A percentile compares a stretch with the other conserved stretches of the same genome.
Conservation (phyloP, 2,113 vertebrate genomes). For the Hoplias malabaricus region DNA sequence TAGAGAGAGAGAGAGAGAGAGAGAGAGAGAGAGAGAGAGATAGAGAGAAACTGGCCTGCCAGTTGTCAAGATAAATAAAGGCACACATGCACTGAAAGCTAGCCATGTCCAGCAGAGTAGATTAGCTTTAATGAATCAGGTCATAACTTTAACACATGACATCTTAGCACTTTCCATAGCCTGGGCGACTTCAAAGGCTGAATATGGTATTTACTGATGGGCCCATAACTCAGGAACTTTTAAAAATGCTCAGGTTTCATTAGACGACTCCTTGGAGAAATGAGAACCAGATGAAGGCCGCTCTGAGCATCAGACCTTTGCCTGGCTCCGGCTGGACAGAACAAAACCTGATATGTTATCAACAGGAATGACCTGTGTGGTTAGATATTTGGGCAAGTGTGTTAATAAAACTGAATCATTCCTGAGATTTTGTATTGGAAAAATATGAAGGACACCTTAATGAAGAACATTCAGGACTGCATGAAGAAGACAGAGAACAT, state of each 20-base stretch:
- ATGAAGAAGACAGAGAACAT: no score
- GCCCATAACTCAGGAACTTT: conserved; percentile 74
- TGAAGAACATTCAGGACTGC: no score
- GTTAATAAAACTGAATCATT: background rate
- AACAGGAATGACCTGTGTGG: background rate
- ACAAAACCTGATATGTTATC: background rate
- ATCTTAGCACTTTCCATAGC: conserved; percentile 73
- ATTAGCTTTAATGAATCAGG: conserved; percentile 69
- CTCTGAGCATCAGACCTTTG: conserved; percentile 49
- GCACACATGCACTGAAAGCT: conserved; percentile 62
- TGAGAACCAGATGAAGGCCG: conserved; percentile 76
- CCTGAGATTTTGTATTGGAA: background rate
- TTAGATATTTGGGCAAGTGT: background rate
- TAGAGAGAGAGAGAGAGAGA: no score
- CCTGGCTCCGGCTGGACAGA: conserved; percentile 46
- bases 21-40: background rate
- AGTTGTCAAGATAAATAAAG: conserved; percentile 72
- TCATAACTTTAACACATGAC: conserved; percentile 78
- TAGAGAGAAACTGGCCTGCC: conserved; percentile 54
- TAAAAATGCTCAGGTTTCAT: conserved; percentile 76
- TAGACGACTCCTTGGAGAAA: conserved; percentile 70
- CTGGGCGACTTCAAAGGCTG: conserved; percentile 73
- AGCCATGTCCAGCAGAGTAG: conserved; percentile 63
- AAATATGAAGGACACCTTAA: no score
- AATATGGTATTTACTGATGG: conserved; percentile 78